phyloP scores from a whole-genome alignment of 2,113 vertebrate genomes.

The Sinocyclocheilus anshuiensis region DNA sequence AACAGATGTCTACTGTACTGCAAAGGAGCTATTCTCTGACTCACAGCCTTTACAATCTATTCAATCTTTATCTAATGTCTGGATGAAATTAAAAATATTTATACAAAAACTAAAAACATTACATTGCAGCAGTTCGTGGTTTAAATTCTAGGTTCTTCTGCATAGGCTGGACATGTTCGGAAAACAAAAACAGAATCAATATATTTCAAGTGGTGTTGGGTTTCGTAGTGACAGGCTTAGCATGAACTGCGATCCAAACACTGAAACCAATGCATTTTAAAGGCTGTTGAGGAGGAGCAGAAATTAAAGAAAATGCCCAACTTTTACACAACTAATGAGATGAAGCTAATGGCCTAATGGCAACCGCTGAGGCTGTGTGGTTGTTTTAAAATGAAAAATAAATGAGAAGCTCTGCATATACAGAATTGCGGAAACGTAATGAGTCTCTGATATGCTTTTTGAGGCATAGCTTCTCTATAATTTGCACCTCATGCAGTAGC shows the following conservation, averaged over 20 bases:
- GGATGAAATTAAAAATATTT: not conserved
- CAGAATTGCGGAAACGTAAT: conserved; percentile 53
- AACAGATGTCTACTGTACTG: not conserved
- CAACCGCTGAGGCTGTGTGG: conserved; percentile 52
- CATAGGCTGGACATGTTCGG: conserved; percentile 8
- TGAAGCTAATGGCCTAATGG: conserved; percentile 62
- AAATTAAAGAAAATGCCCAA: conserved; percentile 54
- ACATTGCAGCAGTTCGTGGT: not conserved
- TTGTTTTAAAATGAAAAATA: conserved; percentile 63
- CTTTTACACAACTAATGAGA: conserved; percentile 60
- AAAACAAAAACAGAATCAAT: conserved; percentile 13
- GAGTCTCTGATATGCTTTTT: conserved; percentile 60
- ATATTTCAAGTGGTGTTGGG: conserved; percentile 20
- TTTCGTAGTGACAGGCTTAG: conserved; percentile 38
- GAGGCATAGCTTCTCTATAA: conserved; percentile 58
- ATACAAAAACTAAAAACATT: not conserved
- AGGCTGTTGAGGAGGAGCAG: conserved; percentile 46
- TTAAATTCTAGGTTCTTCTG: not conserved
- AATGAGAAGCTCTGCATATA: conserved; percentile 60
- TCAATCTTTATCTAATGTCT: not conserved
- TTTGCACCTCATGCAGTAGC: conserved; percentile 57
- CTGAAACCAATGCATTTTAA: conserved; percentile 50
- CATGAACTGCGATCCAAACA: conserved; percentile 34
- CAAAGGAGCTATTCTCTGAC: not conserved
- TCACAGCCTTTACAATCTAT: not conserved